Evolutionary conservation across 2,888 invertebrate genomes (phyloP), one percentile per base, ranked within the genome.

Genomic region (Hydrotaea diabolus): DNA sequence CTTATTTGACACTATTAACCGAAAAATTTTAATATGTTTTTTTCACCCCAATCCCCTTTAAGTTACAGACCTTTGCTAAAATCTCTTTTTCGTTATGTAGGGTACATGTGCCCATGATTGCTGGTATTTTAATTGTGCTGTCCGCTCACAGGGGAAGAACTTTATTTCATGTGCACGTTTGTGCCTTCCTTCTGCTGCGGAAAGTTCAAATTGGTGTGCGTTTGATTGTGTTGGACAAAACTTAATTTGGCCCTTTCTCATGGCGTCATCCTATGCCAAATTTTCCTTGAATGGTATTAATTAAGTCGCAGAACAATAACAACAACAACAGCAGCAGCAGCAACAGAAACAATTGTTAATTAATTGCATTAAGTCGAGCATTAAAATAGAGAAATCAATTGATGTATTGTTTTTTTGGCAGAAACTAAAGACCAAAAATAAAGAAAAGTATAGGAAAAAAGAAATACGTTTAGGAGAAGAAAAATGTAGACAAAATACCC

Each of bases 341-440:
- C 49, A 49, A 69, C 13, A 43, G 15, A 59, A 80, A 66, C 64
- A 81, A 79, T 76, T 64, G 73, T 57, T 76, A 77, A 77, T 84
- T 78, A 84, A 81, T 78, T 78, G 55, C 62, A 66, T 80, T 46
- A 77, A 46, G 55, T 73, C 7, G 9, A 26, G 59, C 59, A 26
- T 59, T 59, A 59, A 59, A 59, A 15, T 26, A 55, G 59, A 23
- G 23, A 59, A 26, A 26, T 59, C 59, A 59, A 59, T 59, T 59
- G 2, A 26, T 55, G 19, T 49, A n/a, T 2, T 39, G 39, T 39
- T 39, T 39, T 39, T 39, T 39, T 39, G 39, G 13, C 13, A 39
- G 7, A 39, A 39, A 39, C 39, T 39, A 39, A 8, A 39, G 39
- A 39, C 13, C 39, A 13, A 39, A 39, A 31, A 31, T 31, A 31